Percentiles rank a stretch among this genome's conserved stretches.
phyloP scores from a whole-genome alignment of 2,113 vertebrate species.

The Patagioenas fasciata region DNA sequence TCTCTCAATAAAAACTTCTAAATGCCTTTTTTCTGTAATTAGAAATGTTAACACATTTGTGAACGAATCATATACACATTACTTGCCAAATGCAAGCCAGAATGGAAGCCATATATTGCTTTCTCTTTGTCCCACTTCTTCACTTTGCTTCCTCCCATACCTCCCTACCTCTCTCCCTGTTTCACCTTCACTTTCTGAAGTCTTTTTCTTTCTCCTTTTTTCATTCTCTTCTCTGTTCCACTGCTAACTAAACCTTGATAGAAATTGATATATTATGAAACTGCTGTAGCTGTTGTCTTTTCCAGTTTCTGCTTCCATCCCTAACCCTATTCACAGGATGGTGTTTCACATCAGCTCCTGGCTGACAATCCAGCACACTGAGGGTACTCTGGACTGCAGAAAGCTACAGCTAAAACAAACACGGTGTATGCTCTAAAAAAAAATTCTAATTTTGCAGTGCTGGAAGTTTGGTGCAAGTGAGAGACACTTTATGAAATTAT shows the following conservation, averaged over 20 bases:
- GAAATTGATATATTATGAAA: not conserved
- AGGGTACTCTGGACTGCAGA: not conserved
- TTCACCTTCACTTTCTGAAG: not conserved
- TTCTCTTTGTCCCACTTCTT: not conserved
- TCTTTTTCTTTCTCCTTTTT: not conserved
- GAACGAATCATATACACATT: not conserved
- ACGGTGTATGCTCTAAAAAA: not conserved
- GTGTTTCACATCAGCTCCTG: not conserved
- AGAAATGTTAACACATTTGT: not conserved
- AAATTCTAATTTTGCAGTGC: not conserved
- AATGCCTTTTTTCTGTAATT: not conserved
- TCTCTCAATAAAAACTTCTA: not conserved
- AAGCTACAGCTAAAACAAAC: not conserved
- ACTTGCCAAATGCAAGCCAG: not conserved
- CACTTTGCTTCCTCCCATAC: not conserved
- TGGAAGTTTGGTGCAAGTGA: not conserved
- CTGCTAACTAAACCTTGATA: not conserved
- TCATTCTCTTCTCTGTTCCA: not conserved
- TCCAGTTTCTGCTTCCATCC: not conserved
- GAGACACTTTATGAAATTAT: not conserved
- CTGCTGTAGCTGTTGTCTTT: not conserved
- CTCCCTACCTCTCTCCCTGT: not conserved
- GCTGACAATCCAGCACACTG: not conserved
- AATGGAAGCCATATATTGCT: not conserved
- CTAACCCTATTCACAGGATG: not conserved